These are phyloP conservation scores for Metallyticus violacea DNA, from an alignment of 2,888 invertebrate species.

Conservation along the genomic window DNA sequence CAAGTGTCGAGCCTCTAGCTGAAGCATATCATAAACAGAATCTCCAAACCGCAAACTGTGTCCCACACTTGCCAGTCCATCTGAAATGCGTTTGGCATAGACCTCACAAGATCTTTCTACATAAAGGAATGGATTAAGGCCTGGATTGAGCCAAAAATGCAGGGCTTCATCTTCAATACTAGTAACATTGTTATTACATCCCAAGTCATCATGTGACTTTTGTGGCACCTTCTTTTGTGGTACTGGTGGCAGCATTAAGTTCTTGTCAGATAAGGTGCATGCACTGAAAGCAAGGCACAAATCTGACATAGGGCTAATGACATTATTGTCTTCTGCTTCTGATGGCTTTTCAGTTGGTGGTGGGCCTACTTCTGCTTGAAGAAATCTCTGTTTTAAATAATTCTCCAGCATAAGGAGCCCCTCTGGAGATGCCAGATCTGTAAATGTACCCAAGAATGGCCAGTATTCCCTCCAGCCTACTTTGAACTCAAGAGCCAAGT, in stretches of 20 bases:
- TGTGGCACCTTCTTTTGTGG: too few species aligned
- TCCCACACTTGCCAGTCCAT: conserved; percentile 51
- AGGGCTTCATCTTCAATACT: conserved; percentile 16
- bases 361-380: neutral
- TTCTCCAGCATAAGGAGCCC: conserved; percentile 74
- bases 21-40: conserved; percentile 57
- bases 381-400: conserved; percentile 60
- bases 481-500: conserved; percentile 66
- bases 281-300: conserved; percentile 58
- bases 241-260: neutral
- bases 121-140: conserved; percentile 50
- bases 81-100: conserved; percentile 67
- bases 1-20: conserved; percentile 65
- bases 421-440: conserved; percentile 69
- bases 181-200: neutral
- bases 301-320: conserved; percentile 56
- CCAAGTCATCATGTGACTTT: neutral
- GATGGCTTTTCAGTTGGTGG: neutral
- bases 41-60: conserved; percentile 39
- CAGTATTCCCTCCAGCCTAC: conserved; percentile 90
- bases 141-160: conserved; percentile 17
- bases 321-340: conserved; percentile 18
- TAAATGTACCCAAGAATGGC: conserved; percentile 81
- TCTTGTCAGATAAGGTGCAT: conserved; percentile 50
- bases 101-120: conserved; percentile 56